Evolutionary conservation across 1,140 invertebrate genomes (phyloP), one percentile per base, ranked within the genome.

Genomic region (Potamilus streckersoni): DNA sequence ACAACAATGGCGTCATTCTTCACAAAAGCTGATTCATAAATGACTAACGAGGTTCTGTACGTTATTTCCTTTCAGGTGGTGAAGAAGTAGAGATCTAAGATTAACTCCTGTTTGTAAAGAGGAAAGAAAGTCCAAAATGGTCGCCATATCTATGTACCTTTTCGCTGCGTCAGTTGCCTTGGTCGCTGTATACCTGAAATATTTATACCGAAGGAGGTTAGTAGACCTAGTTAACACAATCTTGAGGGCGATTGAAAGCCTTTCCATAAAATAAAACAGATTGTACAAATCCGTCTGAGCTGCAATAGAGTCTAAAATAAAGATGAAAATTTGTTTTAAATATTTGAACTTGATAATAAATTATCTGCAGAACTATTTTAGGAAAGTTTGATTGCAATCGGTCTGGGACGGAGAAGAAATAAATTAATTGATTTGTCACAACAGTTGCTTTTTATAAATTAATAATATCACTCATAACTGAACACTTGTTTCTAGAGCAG

Each of bases 191-290:
- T 87, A 86, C 80, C 76, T 86, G 65, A 85, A 82, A 79, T 81
- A 80, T 62, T 73, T 87, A 61, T 83, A 79, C 73, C 74, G 85
- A 38, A 68, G 71, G 78, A 84, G 84, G 84, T 86, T 80, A 78
- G 76, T 60, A 60, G 19, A 5, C 19, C 67, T 57, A 59, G 23
- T 69, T 15, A 71, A 64, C 60, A 62, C 17, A 17, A 56, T 59
- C 61, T 56, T 55, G 49, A 56, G 13, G 6, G 38, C n/a, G 38
- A 65, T 49, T 61, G 17, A 63, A 61, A 58, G n/a, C 38, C 16
- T 31, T 60, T 15, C 59, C 27, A 57, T 60, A 38, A 23, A 62
- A 31, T 72, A 15, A 69, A 15, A 6, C 71, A 62, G 60, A 66
- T 31, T 59, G 19, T 55, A 6, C n/a, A 73, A 55, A 69, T 71